Conservation (phyloP, 2,113 vertebrate genomes). For the Caloenas nicobarica region DNA sequence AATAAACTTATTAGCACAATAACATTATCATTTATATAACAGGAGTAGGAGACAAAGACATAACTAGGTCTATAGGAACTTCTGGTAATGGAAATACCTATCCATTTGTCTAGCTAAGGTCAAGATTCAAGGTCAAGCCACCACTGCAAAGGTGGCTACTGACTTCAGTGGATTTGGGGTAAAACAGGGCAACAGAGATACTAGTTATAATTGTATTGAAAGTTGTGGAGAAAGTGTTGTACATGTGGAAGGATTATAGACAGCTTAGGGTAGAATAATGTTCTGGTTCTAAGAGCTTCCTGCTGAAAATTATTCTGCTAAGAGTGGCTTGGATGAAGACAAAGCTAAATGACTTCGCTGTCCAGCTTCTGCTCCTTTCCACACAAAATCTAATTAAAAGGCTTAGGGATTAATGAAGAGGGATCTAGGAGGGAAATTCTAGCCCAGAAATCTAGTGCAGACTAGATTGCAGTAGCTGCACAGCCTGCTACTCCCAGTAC, state of each 20-base stretch:
- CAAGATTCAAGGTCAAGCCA: not conserved
- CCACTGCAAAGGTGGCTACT: not conserved
- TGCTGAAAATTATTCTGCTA: constrained; percentile 12
- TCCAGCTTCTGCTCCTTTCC: constrained; percentile 9
- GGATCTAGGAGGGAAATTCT: not conserved
- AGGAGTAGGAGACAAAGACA: not conserved
- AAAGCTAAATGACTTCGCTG: constrained; percentile 7
- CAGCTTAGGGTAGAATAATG: not conserved
- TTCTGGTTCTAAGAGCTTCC: constrained; percentile 5
- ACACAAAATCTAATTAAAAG: constrained; percentile 8
- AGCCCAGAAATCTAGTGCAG: not conserved
- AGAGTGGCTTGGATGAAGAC: not conserved
- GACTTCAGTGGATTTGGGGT: not conserved
- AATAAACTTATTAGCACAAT: not conserved
- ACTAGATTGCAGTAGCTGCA: not conserved
- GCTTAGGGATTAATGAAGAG: not conserved
- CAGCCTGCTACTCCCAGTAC: not conserved
- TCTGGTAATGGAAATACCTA: not conserved
- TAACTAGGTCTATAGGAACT: not conserved
- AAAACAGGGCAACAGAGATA: not conserved
- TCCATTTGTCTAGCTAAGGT: not conserved
- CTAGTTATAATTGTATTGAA: not conserved
- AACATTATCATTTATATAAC: not conserved
- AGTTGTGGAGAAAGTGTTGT: not conserved
- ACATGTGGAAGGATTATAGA: not conserved